These are phyloP conservation scores for Rhopilema esculentum DNA, from an alignment of 30 jellyfish, hydroid and myxozoan genomes.

Conservation along the genomic window DNA sequence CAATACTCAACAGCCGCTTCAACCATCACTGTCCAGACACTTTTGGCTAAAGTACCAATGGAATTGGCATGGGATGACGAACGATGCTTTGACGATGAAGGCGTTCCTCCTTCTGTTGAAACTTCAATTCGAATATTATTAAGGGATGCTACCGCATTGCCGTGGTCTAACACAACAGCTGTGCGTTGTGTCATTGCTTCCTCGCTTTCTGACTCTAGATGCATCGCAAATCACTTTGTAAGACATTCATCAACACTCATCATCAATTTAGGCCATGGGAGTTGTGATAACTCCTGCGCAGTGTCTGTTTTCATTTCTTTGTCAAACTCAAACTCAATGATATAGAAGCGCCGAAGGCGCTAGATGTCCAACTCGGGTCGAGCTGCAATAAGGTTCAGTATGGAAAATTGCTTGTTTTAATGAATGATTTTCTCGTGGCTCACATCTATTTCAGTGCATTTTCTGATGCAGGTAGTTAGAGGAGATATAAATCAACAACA, in stretches of 20 bases:
- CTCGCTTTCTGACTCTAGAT: neutral
- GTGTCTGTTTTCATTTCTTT: too few relatives aligned
- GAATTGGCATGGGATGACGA: slow-evolving; percentile 38
- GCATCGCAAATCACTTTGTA: neutral
- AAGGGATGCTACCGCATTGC: slow-evolving; percentile 24
- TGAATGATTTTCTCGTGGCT: too few relatives aligned
- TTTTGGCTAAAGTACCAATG: slow-evolving; percentile 51
- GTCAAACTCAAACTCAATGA: too few relatives aligned
- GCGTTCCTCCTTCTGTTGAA: slow-evolving; percentile 10
- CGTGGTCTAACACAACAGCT: slow-evolving; percentile 62
- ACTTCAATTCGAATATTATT: slow-evolving; percentile 32
- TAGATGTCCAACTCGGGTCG: too few relatives aligned
- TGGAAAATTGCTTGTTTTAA: too few relatives aligned
- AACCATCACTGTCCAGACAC: slow-evolving; percentile 83
- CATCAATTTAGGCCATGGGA: neutral
- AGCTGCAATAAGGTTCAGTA: too few relatives aligned
- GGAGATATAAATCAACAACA: too few relatives aligned
- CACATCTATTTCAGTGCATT: too few relatives aligned
- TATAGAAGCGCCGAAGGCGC: too few relatives aligned
- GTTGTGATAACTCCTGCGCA: neutral
- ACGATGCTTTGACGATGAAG: slow-evolving; percentile 42
- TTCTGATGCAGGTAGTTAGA: too few relatives aligned
- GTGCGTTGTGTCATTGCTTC: slow-evolving; percentile 15
- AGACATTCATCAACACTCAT: neutral
- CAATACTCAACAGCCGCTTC: slow-evolving; percentile 95